Base-by-base conservation (phyloP, 2,797 vertebrate genomes). In the Syndactyla subalaris region DNA sequence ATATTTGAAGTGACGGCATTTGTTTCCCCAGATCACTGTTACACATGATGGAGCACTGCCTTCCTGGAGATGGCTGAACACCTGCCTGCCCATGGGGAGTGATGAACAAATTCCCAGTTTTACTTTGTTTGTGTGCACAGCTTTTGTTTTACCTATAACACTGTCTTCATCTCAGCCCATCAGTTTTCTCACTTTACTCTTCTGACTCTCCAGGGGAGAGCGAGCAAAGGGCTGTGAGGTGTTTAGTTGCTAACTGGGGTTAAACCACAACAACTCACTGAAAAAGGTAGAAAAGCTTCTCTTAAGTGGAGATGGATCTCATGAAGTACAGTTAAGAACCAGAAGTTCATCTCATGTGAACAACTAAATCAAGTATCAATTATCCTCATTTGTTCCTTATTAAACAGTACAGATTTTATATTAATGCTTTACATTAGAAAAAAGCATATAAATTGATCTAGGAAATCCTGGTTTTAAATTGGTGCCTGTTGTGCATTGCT, bases 71-170 rank as follows among this genome's bases (percentile, higher is more conserved):
- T 12, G 29, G 23, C 39, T 4, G 32, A 70, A 51, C 55, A 32
- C 17, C 26, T 36, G 38, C 23, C 45, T 62, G 48, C 19, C 48
- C 38, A 52, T 9, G 29, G 48, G 46, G 49, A 70, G 32, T 10
- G 51, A 27, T 52, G 46, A 46, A 78, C 34, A 43, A 32, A 18
- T 32, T 36, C 34, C 39, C 30, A 16, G 24, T 65, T 72, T 27
- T 20, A 8, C 45, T 84, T 52, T 58, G 51, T 26, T 39, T 52
- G 30, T 1, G 1, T 0, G 0, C 0, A 1, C 4, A n/a, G 24
- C 51, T 58, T 57, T 51, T 0, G 0, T 38, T 65, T 71, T 39
- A n/a, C n/a, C 34, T 71, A 27, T 34, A 52, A 45, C 12, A 19
- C 5, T 26, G 38, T 14, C 65, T 58, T 41, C 59, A 41, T 29